Base-by-base conservation (phyloP, 1,140 invertebrate genomes). In the Parasteatoda tepidariorum region DNA sequence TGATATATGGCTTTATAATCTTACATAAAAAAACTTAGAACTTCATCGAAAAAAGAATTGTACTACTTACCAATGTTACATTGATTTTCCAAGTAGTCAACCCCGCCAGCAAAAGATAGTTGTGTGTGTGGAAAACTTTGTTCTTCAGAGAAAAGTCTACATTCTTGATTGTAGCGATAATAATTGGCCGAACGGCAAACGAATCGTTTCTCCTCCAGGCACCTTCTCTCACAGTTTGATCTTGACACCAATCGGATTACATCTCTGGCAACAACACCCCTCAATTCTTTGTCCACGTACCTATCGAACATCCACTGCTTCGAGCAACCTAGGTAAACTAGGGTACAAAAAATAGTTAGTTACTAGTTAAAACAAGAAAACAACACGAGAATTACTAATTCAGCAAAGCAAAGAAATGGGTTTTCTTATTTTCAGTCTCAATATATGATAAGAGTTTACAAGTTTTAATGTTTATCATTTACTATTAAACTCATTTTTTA, bases 11-110 rank as follows among this genome's bases (percentile, higher is more conserved):
- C n/a, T n/a, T n/a, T n/a, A n/a, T n/a, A n/a, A n/a, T n/a, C n/a
- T n/a, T n/a, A n/a, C n/a, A n/a, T n/a, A n/a, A n/a, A n/a, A n/a
- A n/a, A n/a, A n/a, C n/a, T n/a, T n/a, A n/a, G n/a, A n/a, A n/a
- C n/a, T n/a, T n/a, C n/a, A n/a, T n/a, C n/a, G n/a, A n/a, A 62
- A 66, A 15, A 24, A 22, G 13, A n/a, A 24, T 9, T 30, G 57
- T 61, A 0, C 6, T 24, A 85, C 87, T 86, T 88, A 91, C 90
- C 87, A 22, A 89, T 86, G 54, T 88, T 88, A 84, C 91, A 91
- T 86, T 91, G 90, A 85, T 91, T 91, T 85, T 91, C 91, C 85
- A 91, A 85, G 84, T 91, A 91, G 85, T 91, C 90, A 6, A 88
- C 88, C 13, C 86, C 86, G 22, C 84, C 67, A 0, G 85, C 86